Conservation (phyloP, 2,797 vertebrate species). For the Sebastes miniatus region DNA sequence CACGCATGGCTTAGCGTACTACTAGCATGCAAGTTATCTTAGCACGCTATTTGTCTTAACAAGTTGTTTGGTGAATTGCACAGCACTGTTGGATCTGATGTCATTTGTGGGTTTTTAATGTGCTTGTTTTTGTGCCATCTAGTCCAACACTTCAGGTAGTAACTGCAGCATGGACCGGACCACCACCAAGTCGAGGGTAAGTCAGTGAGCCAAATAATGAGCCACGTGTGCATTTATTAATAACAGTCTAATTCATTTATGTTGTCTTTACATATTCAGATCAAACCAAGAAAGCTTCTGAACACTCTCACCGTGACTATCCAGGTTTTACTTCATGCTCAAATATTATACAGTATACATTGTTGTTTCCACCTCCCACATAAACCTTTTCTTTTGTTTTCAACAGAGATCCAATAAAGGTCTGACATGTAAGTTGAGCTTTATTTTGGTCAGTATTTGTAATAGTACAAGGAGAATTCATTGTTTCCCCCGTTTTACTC, state of each 20-base stretch:
- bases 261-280: constrained; percentile 54
- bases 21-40: not conserved
- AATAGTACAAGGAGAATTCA: not conserved
- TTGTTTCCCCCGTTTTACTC: too few relatives aligned
- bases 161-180: constrained; percentile 54
- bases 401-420: constrained; percentile 75
- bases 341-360: not conserved
- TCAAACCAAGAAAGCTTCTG: constrained; percentile 85
- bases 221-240: not conserved
- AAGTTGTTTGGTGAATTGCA: not conserved
- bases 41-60: not conserved
- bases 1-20: not conserved
- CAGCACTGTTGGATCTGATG: not conserved
- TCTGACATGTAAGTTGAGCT: constrained; percentile 69
- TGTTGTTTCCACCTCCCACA: not conserved
- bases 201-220: not conserved
- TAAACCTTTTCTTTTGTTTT: constrained; percentile 5
- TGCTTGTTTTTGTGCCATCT: not conserved
- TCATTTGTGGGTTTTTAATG: not conserved
- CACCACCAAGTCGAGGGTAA: constrained; percentile 73
- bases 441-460: not conserved
- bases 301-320: constrained; percentile 79
- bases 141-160: constrained; percentile 68
- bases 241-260: accelerated
- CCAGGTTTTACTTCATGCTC: not conserved